Conservation (phyloP, 2,113 vertebrate genomes). For the Etheostoma cragini region DNA sequence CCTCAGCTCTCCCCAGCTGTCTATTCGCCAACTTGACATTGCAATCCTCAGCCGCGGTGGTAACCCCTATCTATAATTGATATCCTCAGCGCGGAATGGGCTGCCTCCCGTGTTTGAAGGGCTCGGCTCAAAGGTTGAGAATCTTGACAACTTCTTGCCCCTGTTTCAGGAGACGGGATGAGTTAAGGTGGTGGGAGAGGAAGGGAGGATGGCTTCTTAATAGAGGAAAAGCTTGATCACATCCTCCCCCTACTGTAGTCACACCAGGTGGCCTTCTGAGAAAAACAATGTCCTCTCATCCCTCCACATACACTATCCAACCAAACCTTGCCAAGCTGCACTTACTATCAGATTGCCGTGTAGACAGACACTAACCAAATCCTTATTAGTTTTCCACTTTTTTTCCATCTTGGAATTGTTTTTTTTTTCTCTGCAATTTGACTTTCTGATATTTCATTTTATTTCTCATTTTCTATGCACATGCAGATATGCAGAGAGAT, state of each 20-base stretch:
- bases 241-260: conserved; percentile 42
- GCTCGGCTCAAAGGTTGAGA: conserved; percentile 96
- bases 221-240: conserved; percentile 34
- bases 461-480: conserved; percentile 75
- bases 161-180: conserved; percentile 82
- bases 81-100: conserved; percentile 97
- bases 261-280: conserved; percentile 65
- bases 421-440: conserved; percentile 37
- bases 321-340: conserved; percentile 27
- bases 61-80: conserved; percentile 99
- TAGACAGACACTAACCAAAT: conserved; percentile 36
- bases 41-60: conserved; percentile 90
- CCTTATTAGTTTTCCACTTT: conserved; percentile 64
- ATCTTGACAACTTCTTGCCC: conserved; percentile 96
- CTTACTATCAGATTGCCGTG: conserved; percentile 43
- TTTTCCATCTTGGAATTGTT: conserved; percentile 58
- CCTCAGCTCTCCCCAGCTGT: conserved; percentile 96
- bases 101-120: conserved; percentile 95
- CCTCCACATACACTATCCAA: conserved; percentile 23
- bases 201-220: conserved; percentile 41
- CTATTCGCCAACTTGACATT: conserved; percentile 95
- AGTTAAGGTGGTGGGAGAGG: conserved; percentile 43
- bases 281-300: conserved; percentile 46
- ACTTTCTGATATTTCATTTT: conserved; percentile 73
- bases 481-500: conserved; percentile 75